Evolutionary conservation across 2,888 invertebrate species (phyloP).

Genomic region (Meandrusa payeni): DNA sequence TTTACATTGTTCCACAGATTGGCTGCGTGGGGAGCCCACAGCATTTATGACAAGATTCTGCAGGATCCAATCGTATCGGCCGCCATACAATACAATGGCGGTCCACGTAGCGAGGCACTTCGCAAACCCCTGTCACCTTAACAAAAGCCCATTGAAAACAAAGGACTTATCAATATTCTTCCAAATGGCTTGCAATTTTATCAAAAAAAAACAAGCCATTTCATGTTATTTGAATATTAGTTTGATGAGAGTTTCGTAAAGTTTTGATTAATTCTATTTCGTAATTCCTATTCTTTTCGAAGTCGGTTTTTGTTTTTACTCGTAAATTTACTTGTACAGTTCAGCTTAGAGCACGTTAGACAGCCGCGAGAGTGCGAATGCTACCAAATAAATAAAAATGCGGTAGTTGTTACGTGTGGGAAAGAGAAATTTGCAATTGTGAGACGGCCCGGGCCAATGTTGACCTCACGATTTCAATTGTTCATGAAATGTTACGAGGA

Average conservation of each 20-base stretch:
- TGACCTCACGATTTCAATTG: conserved; percentile 80
- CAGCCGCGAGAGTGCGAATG: conserved; percentile 49
- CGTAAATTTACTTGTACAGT: too few relatives aligned
- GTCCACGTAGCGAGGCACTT: conserved; percentile 9
- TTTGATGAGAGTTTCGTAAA: too few relatives aligned
- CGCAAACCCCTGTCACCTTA: conserved; percentile 21
- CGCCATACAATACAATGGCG: conserved; percentile 40
- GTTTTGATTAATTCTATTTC: too few relatives aligned
- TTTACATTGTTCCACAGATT: conserved; percentile 16
- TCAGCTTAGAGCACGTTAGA: conserved; percentile 1
- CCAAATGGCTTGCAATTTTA: conserved; percentile 1
- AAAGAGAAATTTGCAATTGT: conserved; percentile 73
- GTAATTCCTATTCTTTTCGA: too few relatives aligned
- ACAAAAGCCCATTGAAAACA: conserved; percentile 25
- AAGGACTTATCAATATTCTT: conserved; percentile 13
- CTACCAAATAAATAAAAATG: conserved; percentile 51
- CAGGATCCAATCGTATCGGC: conserved; percentile 44
- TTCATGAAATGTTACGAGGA: conserved; percentile 75
- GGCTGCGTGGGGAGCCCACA: conserved; percentile 28
- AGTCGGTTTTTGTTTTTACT: too few relatives aligned
- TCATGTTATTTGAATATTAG: too few relatives aligned
- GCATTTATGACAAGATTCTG: conserved; percentile 46
- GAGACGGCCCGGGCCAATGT: conserved; percentile 67
- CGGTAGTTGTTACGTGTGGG: conserved; percentile 59
- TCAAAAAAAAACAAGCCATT: neutral